A percentile compares a stretch with the other conserved stretches of the same genome.
phyloP scores from a whole-genome alignment of 2,113 vertebrate species.

The Syrrhaptes paradoxus region DNA sequence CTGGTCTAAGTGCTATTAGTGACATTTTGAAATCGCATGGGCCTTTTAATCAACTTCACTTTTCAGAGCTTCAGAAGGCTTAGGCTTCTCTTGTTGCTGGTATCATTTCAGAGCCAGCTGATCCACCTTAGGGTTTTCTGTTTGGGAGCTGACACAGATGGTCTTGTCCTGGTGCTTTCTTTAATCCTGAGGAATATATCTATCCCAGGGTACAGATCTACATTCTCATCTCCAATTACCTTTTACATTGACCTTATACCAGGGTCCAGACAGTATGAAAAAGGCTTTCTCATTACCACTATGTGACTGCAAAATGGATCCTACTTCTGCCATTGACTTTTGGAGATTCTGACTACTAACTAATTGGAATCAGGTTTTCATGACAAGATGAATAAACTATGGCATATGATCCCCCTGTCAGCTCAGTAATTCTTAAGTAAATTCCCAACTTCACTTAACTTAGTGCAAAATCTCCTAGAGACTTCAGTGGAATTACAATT shows the following conservation, averaged over 20 bases:
- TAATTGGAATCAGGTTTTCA: fast-evolving
- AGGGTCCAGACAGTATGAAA: background rate
- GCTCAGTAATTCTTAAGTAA: background rate
- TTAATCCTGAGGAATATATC: background rate
- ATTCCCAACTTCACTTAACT: background rate
- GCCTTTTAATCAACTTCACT: background rate
- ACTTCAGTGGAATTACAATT: background rate
- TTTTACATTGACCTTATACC: background rate
- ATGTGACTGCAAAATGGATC: background rate
- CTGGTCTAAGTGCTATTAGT: background rate
- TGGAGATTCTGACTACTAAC: background rate
- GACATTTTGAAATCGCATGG: background rate
- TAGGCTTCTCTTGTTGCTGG: background rate
- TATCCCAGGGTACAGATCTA: background rate
- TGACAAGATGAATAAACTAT: background rate
- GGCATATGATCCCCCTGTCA: background rate
- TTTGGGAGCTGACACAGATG: background rate
- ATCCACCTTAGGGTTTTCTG: background rate
- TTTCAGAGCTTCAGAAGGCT: background rate
- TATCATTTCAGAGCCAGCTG: background rate
- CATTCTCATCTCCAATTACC: background rate
- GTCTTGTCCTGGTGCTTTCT: background rate
- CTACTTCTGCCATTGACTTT: background rate
- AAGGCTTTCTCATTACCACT: background rate
- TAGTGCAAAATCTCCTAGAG: background rate